Evolutionary conservation across 2,797 vertebrate species (phyloP).

Genomic region (Scyliorhinus canicula): DNA sequence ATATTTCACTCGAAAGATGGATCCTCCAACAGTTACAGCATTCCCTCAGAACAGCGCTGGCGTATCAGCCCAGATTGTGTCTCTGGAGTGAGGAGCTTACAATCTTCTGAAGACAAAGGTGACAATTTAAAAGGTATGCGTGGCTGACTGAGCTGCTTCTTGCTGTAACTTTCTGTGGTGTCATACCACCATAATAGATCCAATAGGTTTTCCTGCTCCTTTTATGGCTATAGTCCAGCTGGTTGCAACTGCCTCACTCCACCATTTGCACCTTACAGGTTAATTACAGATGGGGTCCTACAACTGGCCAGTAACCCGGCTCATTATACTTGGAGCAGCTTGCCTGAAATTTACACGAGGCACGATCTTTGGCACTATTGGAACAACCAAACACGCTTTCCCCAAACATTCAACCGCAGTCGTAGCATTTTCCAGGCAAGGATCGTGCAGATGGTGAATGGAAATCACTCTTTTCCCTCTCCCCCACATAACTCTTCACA

Average conservation of each 20-base stretch:
- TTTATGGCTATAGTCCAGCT: not conserved
- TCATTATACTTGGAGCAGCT: not conserved
- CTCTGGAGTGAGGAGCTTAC: no score
- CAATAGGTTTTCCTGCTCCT: not conserved
- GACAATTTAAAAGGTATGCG: not conserved
- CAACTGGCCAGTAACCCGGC: not conserved
- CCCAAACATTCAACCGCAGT: not conserved
- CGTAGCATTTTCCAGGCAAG: not conserved
- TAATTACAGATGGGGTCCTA: not conserved
- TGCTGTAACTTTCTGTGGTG: not conserved
- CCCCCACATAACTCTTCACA: not conserved
- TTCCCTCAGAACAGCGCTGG: no score
- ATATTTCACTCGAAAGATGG: no score
- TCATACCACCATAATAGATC: not conserved
- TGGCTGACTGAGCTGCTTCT: not conserved
- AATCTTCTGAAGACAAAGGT: not conserved
- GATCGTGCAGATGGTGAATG: not conserved
- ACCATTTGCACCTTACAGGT: not conserved
- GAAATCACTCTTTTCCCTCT: not conserved
- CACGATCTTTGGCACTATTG: not conserved
- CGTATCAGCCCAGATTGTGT: no score
- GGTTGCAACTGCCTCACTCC: not conserved
- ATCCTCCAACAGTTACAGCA: no score
- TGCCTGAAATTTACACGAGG: not conserved
- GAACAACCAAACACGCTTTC: not conserved